These are phyloP conservation scores for Molanna angustata DNA, from an alignment of 2,888 invertebrate species.

Conservation along the genomic window DNA sequence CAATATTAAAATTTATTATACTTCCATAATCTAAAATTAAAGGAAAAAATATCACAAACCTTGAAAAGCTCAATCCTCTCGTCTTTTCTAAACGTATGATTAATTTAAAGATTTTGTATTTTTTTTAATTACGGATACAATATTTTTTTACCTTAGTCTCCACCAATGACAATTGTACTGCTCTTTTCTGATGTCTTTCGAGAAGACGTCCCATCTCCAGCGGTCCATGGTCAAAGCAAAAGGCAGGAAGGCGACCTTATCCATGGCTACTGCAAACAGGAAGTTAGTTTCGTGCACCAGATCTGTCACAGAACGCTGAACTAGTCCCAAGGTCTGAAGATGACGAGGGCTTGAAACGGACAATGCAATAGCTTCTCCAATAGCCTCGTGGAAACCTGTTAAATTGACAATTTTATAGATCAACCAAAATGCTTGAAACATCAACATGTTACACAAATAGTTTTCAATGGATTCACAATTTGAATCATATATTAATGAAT, in stretches of 20 bases:
- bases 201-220: constrained; percentile 86
- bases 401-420: constrained; percentile 26
- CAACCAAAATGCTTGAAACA: no score
- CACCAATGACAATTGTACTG: constrained; percentile 89
- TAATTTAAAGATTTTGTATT: no score
- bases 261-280: constrained; percentile 79
- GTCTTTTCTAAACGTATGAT: no score
- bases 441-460: no score
- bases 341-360: constrained; percentile 84
- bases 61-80: no score
- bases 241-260: constrained; percentile 81
- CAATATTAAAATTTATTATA: no score
- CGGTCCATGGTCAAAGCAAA: constrained; percentile 81
- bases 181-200: constrained; percentile 67
- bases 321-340: constrained; percentile 76
- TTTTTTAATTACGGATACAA: no score
- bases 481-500: no score
- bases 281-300: constrained; percentile 81
- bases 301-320: constrained; percentile 78
- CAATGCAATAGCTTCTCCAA: constrained; percentile 85
- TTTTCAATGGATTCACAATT: no score
- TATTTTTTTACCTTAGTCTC: constrained; percentile 77
- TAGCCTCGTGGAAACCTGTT: constrained; percentile 87
- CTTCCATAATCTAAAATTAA: no score
- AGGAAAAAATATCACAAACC: no score